Percentiles rank a stretch among this genome's conserved stretches.
Conservation (phyloP, 2,888 invertebrate genomes). For the Neelides folsomi region DNA sequence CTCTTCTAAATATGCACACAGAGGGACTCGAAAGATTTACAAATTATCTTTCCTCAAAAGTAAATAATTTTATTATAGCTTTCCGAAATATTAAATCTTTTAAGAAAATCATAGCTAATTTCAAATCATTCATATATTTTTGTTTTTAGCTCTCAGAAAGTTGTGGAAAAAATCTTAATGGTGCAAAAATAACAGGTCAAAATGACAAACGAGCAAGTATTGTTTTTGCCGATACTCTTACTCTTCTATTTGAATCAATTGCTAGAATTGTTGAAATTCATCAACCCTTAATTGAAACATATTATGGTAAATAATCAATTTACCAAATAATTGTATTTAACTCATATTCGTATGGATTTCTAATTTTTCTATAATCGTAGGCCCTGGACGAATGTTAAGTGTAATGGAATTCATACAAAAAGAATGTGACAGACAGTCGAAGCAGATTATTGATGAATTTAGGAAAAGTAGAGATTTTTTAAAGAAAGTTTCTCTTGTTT, state of each 20-base stretch:
- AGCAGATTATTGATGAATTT: constrained; percentile 55
- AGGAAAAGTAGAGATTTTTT: constrained; percentile 51
- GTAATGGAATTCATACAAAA: constrained; percentile 60
- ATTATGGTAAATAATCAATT: constrained; percentile 50
- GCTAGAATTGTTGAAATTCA: constrained; percentile 72
- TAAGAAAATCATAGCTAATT: not conserved
- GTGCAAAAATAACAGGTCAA: constrained; percentile 50
- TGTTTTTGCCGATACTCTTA: constrained; percentile 72
- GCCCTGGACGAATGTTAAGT: constrained; percentile 56
- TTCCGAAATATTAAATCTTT: constrained; percentile 5
- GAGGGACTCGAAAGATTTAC: constrained; percentile 81
- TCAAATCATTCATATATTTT: constrained; percentile 1
- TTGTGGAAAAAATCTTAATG: constrained; percentile 56
- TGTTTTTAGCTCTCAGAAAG: constrained; percentile 47
- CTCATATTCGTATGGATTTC: not conserved
- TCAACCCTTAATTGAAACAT: constrained; percentile 76
- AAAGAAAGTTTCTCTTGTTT: constrained; percentile 50
- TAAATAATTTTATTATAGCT: constrained; percentile 34
- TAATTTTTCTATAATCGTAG: constrained; percentile 33
- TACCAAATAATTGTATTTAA: not conserved
- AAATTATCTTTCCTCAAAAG: constrained; percentile 69
- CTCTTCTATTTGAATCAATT: constrained; percentile 69
- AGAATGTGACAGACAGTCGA: constrained; percentile 58
- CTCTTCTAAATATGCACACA: constrained; percentile 76
- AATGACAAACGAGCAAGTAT: constrained; percentile 60